Evolutionary conservation across 2,797 vertebrate species (phyloP).

Genomic region (Urosaurus nigricauda): DNA sequence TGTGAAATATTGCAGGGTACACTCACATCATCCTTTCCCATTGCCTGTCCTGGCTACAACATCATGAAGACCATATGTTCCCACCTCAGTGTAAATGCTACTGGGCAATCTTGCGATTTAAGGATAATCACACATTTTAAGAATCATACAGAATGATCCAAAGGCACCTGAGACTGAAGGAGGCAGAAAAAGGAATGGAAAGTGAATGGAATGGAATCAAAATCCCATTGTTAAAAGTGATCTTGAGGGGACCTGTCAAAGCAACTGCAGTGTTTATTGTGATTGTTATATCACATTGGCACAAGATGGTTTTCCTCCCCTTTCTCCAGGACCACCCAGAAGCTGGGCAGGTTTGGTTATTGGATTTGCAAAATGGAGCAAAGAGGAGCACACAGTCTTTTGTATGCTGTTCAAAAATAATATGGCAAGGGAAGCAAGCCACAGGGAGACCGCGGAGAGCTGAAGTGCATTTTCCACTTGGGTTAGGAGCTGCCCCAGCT

Average conservation of each 20-base stretch:
- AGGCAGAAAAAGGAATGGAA: background rate
- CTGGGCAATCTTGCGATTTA: slow-evolving; percentile 55
- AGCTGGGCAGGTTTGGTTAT: slow-evolving; percentile 64
- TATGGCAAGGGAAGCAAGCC: slow-evolving; percentile 69
- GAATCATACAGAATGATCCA: slow-evolving; percentile 20
- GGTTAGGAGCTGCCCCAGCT: slow-evolving; percentile 59
- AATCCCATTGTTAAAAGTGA: slow-evolving; percentile 69
- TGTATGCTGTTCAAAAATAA: slow-evolving; percentile 75
- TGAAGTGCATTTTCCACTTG: slow-evolving; percentile 73
- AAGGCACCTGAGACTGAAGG: slow-evolving; percentile 18
- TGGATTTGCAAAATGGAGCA: slow-evolving; percentile 73
- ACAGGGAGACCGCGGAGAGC: slow-evolving; percentile 64
- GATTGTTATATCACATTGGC: slow-evolving; percentile 64
- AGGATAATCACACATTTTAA: background rate
- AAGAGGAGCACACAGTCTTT: slow-evolving; percentile 57
- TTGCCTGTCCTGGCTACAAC: slow-evolving; percentile 32
- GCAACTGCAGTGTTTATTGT: slow-evolving; percentile 57
- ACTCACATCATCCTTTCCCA: background rate
- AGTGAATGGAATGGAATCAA: slow-evolving; percentile 23
- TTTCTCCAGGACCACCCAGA: slow-evolving; percentile 68
- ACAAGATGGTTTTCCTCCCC: slow-evolving; percentile 53
- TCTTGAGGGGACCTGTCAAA: slow-evolving; percentile 68
- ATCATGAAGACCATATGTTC: background rate
- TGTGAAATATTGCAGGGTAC: background rate
- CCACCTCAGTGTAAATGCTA: slow-evolving; percentile 35